Base-by-base conservation (phyloP, 2,888 invertebrate species). In the Pinctada fucata region DNA sequence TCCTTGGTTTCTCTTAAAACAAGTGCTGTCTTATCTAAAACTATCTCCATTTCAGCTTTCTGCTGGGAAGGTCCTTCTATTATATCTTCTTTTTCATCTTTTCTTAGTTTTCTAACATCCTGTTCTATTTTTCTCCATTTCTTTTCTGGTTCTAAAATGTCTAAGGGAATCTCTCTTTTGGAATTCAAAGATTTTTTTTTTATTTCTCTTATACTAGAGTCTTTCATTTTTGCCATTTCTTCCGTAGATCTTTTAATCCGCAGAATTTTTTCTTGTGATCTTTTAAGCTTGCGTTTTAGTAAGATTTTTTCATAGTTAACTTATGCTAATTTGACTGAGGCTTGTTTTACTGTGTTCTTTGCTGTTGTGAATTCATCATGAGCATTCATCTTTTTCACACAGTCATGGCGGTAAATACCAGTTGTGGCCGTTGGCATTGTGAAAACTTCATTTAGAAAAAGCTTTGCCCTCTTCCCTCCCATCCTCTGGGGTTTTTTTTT, bases 291-390 rank as follows among this genome's bases (percentile, higher is more conserved):
- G 50, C 6, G 50, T 48, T 16, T 73, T 31, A 78, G 47, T 16
- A 78, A 45, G 67, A 47, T 5, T 65, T 65, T 66, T 77, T 71
- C 64, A 67, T 80, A 66, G 4, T 58, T 67, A 6, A 66, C 4
- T 31, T 73, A 6, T 45, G 48, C n/a, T n/a, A 65, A 13, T 10
- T 4, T 45, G 16, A 31, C 64, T 13, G 63, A 16, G 45, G 50
- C 13, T 65, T 74, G 47, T 50, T 70, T 48, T 47, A 2, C 3
- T 3, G 31, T 69, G 45, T 51, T 69, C 68, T 31, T 70, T 16
- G 47, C 66, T 66, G 66, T 31, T 45, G 31, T 31, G 31, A 31
- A 31, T 31, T 31, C 31, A 31, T 31, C 31, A 31, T 31, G 31
- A 31, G 31, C 31, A 31, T 31, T 31, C 31, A 31, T 31, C 31